A percentile compares a stretch with the other conserved stretches of the same genome.
Conservation (phyloP, 2,113 vertebrate genomes). For the Dolichotis patagonum region DNA sequence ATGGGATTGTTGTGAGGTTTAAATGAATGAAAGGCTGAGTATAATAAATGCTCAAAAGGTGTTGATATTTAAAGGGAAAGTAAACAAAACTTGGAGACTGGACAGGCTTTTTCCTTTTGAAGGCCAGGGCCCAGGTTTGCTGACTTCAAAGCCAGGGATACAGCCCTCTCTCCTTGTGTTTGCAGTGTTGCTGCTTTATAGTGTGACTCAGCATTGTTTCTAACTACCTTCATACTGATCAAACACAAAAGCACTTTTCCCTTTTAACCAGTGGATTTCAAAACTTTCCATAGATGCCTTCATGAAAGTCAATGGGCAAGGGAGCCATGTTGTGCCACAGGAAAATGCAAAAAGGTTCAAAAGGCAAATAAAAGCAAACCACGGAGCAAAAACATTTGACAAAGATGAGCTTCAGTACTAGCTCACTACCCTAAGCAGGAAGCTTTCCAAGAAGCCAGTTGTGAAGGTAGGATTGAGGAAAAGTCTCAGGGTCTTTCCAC, state of each 20-base stretch:
- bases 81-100: neutral
- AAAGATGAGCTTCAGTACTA: neutral
- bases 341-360: slow-evolving; percentile 32
- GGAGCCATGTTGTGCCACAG: neutral
- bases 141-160: slow-evolving; percentile 19
- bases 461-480: neutral
- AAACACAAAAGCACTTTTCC: slow-evolving; percentile 36
- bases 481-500: neutral
- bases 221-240: slow-evolving; percentile 22
- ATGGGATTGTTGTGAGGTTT: neutral
- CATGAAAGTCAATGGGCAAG: slow-evolving; percentile 6
- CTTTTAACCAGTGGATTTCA: slow-evolving; percentile 57
- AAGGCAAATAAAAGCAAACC: slow-evolving; percentile 33
- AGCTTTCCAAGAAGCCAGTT: neutral
- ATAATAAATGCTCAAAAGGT: slow-evolving; percentile 8
- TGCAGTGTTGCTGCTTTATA: slow-evolving; percentile 36
- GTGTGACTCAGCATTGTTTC: slow-evolving; percentile 55
- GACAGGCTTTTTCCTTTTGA: neutral
- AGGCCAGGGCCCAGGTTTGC: neutral
- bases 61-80: slow-evolving; percentile 8
- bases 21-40: neutral
- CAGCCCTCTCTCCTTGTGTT: neutral
- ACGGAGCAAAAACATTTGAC: neutral
- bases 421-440: neutral
- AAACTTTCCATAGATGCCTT: slow-evolving; percentile 55